Evolutionary conservation across 2,888 invertebrate species (phyloP), one percentile per base, ranked within the genome.

Genomic region (Antheraea yamamai): DNA sequence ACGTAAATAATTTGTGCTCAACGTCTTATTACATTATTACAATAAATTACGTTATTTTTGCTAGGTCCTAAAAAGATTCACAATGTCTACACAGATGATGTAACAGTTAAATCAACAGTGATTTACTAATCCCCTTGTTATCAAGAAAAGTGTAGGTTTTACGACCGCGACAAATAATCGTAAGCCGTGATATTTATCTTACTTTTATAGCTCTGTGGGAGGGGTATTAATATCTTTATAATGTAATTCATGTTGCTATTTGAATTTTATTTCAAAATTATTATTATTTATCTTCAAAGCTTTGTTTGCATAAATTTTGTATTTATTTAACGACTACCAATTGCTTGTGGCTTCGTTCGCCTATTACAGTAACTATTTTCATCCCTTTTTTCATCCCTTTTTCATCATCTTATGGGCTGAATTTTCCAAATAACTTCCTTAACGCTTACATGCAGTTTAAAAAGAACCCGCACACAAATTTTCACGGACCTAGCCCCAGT

Each of bases 81-180:
- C 12, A 39, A 20, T 70, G 8, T 35, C 20, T 68, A 68, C 30
- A 58, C n/a, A 58, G 6, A 70, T 70, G 35, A 70, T 70, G 23
- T 70, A 70, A 70, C 10, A 39, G 70, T n/a, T 70, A 70, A n/a
- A 12, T 1, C 39, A n/a, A 70, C 70, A 6, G 30, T 70, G 55
- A 74, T 35, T 23, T 23, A 47, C 18, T 74, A 74, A 74, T 74
- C 47, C 71, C 10, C 20, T 55, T 58, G 39, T 71, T 47, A 71
- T 58, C 39, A 52, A 23, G 55, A 70, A 58, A 74, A 58, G 58
- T 71, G 58, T 71, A 23, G 70, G 71, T 70, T 74, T 74, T 74
- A 74, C 58, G 39, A 68, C 30, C 66, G 47, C 71, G 47, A 58
- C 71, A 74, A 74, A 74, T 58, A 70, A 74, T 39, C 35, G 26